Percentiles rank a stretch among this genome's conserved stretches.
phyloP scores from a whole-genome alignment of 2,113 vertebrate genomes.

The Leucopternis melanops region DNA sequence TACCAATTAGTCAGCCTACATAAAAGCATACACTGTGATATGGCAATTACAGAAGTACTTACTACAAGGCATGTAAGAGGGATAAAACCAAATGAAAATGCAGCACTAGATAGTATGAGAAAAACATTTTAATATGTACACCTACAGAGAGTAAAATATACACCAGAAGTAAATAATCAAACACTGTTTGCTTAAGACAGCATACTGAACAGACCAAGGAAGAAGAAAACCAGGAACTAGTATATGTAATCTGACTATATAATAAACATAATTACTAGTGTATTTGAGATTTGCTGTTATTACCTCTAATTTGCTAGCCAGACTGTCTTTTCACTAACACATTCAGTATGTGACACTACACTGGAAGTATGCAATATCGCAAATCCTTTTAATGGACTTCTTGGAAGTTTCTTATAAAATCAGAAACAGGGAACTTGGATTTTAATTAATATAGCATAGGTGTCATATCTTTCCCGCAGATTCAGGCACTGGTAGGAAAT shows the following conservation, averaged over 20 bases:
- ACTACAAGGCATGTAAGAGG: neutral
- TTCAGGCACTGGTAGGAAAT: neutral
- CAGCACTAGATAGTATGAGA: neutral
- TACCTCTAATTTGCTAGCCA: constrained; percentile 37
- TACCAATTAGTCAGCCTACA: constrained; percentile 44
- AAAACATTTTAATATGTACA: neutral
- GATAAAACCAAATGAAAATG: constrained; percentile 25
- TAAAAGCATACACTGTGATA: constrained; percentile 32
- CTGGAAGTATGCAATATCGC: neutral
- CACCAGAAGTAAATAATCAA: neutral
- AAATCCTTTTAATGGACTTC: neutral
- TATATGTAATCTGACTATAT: constrained; percentile 22
- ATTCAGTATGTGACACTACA: neutral
- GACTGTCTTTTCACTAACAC: constrained; percentile 35
- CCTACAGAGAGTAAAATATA: constrained; percentile 36
- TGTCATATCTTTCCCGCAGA: neutral
- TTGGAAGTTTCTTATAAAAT: neutral
- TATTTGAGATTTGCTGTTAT: constrained; percentile 32
- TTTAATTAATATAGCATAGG: constrained; percentile 24
- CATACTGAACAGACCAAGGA: neutral
- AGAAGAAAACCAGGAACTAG: constrained; percentile 8
- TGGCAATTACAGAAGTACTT: constrained; percentile 33
- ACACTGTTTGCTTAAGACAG: neutral
- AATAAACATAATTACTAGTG: constrained; percentile 27
- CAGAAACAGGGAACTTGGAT: neutral